Evolutionary conservation across 2,888 invertebrate genomes (phyloP), one percentile per base, ranked within the genome.

Genomic region (Aleiodes testaceus): DNA sequence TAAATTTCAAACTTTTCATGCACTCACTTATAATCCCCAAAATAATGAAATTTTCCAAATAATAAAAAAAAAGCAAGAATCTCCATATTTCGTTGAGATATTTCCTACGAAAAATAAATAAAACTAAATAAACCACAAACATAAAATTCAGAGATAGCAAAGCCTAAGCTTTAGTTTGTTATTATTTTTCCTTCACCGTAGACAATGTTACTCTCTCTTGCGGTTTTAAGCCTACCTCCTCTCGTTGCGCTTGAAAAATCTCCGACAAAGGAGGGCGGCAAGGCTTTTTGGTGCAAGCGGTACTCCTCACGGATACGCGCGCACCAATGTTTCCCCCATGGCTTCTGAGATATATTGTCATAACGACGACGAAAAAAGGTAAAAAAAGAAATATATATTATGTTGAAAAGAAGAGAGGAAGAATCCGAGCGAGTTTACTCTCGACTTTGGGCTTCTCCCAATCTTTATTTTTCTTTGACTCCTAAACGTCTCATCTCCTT

Each of bases 221-320:
- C 52, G 42, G 70, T 66, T 71, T 63, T 45, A 63, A 50, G 50
- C 53, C 53, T 72, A 67, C 73, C 70, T 73, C 68, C 74, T 67
- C 72, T 75, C 74, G 9, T 74, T 73, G 78, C 80, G 84, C 79
- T 80, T 80, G 81, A 83, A 80, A 82, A 84, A 85, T 83, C 81
- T 80, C 82, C 83, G 84, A 85, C 85, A 85, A 85, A 85, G 85
- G 82, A 77, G 74, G 68, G 76, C 83, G 82, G 79, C 80, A 72
- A 64, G 74, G 79, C 79, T 81, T 80, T 79, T 79, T 78, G 71
- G 75, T 74, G 77, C 79, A 78, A 70, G 72, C 79, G 78, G 79
- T 79, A 80, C 79, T 81, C 76, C 76, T 78, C 77, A 66, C 50
- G 66, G 69, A 20, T 61, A 20, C 55, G 69, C 65, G 53, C 52